Conservation (phyloP, 2,888 invertebrate genomes). For the Drosophila helvetica region DNA sequence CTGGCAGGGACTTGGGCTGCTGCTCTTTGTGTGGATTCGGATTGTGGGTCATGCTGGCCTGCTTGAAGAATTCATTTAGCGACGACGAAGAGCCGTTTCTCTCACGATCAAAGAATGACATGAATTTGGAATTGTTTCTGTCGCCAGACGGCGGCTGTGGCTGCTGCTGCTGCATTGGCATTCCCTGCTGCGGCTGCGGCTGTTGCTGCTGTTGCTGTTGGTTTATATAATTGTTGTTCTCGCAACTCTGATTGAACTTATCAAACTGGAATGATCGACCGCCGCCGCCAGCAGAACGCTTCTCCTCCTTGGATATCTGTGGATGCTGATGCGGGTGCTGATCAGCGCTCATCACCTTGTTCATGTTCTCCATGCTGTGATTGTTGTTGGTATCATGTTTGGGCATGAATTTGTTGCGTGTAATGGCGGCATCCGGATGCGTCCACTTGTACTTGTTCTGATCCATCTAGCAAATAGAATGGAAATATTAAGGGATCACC, state of each 20-base stretch:
- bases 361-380: slow-evolving; percentile 58
- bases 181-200: slow-evolving; percentile 2
- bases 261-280: slow-evolving; percentile 60
- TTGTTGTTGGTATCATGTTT: slow-evolving; percentile 65
- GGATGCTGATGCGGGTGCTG: slow-evolving; percentile 12
- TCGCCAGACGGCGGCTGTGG: slow-evolving; percentile 15
- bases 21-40: slow-evolving; percentile 47
- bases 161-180: slow-evolving; percentile 25
- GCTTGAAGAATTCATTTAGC: slow-evolving; percentile 81
- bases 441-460: slow-evolving; percentile 59
- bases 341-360: slow-evolving; percentile 47
- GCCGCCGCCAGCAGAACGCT: slow-evolving; percentile 25
- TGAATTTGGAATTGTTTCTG: slow-evolving; percentile 66
- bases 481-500: background rate
- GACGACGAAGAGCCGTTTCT: slow-evolving; percentile 71
- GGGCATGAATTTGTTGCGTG: slow-evolving; percentile 43
- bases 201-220: slow-evolving; percentile 24
- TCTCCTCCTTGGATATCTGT: slow-evolving; percentile 53
- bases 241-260: slow-evolving; percentile 52
- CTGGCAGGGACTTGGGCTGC: slow-evolving; percentile 60
- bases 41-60: slow-evolving; percentile 60
- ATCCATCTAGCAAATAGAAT: slow-evolving; percentile 38
- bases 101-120: slow-evolving; percentile 65
- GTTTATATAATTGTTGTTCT: slow-evolving; percentile 39
- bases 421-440: slow-evolving; percentile 39